Base-by-base conservation (phyloP, 2,113 vertebrate genomes). In the Tupaia tana region DNA sequence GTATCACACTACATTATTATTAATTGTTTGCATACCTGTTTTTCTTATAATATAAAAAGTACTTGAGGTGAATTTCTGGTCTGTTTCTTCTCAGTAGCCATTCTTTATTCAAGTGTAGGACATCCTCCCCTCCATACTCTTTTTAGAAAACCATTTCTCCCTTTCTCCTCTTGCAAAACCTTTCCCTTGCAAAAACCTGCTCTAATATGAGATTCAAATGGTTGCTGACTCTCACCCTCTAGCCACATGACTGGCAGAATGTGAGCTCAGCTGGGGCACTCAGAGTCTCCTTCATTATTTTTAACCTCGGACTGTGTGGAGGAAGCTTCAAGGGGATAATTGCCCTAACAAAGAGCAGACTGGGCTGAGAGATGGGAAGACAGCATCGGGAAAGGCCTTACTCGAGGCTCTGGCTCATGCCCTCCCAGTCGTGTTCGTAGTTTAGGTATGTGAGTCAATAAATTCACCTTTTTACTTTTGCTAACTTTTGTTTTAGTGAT, bases 61-160 rank as follows among this genome's bases (percentile, higher is more conserved):
- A 25, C 71, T 29, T 85, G 7, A 92, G 9, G 43, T 67, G 2
- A 7, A 64, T 14, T 54, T 71, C 59, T 69, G 18, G 52, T 61
- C 61, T 86, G 90, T 73, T 71, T 79, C 27, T 56, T 22, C 58
- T 59, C 4, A 22, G 24, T 18, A 78, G 9, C 16, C 83, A 90
- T 13, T 90, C 34, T 88, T 96, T 69, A 61, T 90, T 97, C 52
- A 70, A 27, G 18, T n/a, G n/a, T n/a, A n/a, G n/a, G n/a, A n/a
- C n/a, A n/a, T n/a, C n/a, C n/a, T n/a, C n/a, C n/a, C n/a, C n/a
- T n/a, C n/a, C n/a, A n/a, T n/a, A n/a, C n/a, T 94, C 31, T 81
- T 93, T 71, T 77, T 11, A 66, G 7, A 34, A 70, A 86, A 52
- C 10, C 43, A 6, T 22, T 92, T 13, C 12, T 66, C 79, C 18